Conservation (phyloP, 2,888 invertebrate genomes). For the Monoplex corrugatus region DNA sequence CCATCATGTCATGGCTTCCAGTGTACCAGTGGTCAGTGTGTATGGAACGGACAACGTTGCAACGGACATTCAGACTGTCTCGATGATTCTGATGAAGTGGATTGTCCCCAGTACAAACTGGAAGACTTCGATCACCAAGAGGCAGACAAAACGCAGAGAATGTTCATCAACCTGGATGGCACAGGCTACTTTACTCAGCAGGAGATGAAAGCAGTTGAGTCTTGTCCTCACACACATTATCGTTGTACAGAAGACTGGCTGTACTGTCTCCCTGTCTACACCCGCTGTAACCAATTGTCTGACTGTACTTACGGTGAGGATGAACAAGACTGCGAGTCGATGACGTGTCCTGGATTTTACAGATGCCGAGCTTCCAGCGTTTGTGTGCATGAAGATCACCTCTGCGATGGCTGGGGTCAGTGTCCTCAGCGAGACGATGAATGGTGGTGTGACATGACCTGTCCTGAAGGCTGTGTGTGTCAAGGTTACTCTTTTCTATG, state of each 20-base stretch:
- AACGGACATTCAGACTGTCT: neutral
- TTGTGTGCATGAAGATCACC: slow-evolving; percentile 16
- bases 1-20: neutral
- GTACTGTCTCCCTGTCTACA: neutral
- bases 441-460: neutral
- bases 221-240: too few relatives aligned
- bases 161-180: neutral
- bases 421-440: slow-evolving; percentile 5
- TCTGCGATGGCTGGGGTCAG: slow-evolving; percentile 22
- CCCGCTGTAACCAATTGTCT: neutral
- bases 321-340: neutral
- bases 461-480: neutral
- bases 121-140: neutral
- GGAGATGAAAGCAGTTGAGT: neutral
- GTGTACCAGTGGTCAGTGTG: neutral
- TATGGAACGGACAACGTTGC: neutral
- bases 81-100: neutral
- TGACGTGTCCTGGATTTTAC: neutral
- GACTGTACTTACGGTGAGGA: neutral
- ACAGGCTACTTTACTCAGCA: neutral
- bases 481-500: neutral
- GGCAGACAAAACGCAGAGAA: neutral
- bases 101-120: neutral
- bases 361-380: neutral
- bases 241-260: too few relatives aligned